Evolutionary conservation across 2,113 vertebrate genomes (phyloP), one percentile per base, ranked within the genome.

Genomic region (Hassar affinis): DNA sequence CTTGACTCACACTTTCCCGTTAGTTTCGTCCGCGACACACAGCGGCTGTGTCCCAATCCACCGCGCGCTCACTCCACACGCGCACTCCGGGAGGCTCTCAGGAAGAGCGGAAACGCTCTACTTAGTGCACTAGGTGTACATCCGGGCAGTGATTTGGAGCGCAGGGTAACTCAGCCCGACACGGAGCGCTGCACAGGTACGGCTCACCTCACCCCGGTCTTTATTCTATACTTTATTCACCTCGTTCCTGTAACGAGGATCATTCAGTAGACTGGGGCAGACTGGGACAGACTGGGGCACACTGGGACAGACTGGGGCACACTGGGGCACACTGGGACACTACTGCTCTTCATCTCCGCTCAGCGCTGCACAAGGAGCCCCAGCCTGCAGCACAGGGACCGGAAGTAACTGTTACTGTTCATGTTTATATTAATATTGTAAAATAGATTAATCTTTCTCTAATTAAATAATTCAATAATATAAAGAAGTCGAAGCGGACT

Each of bases 1-100:
- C 22, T 79, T 64, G 78, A 79, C 78, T 51, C 79, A 62, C 0
- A 38, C 61, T 35, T 80, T 80, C 61, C 79, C 62, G 79, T 52
- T 66, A 69, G 42, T 35, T 51, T 11, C 14, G n/a, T 6, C 3
- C 11, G 6, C 35, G 42, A 8, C 33, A 30, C 38, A 42, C 45
- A 38, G 30, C 45, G 62, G 62, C 1, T n/a, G 4, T 0, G 22
- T 80, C 10, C 6, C 62, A 42, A 80, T 38, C 6, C 11, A 27
- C 20, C 0, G 47, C 5, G 1, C 7, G 6, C 4, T 15, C 35
- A n/a, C 79, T 80, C 1, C 62, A 42, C 18, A 15, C 22, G 18
- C 1, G 10, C 62, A 52, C 45, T 80, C 6, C 0, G 1, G 0
- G 1, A 7, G 25, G 0, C n/a, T 1, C 22, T 1, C 17, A 1